These are phyloP conservation scores for Oligia latruncula DNA, from an alignment of 2,888 invertebrate genomes.

Conservation along the genomic window DNA sequence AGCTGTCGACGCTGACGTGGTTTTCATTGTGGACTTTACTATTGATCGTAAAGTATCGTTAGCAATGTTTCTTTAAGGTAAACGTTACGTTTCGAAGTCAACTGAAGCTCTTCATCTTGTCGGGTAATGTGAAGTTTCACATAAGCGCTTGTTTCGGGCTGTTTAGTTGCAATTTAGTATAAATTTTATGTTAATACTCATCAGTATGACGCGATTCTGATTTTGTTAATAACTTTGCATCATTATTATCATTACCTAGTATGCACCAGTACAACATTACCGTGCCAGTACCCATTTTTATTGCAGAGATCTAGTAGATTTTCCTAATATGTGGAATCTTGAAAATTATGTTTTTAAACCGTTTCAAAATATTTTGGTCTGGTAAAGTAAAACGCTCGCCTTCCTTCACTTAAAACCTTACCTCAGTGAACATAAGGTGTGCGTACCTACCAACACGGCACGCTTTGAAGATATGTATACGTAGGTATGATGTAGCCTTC, in stretches of 20 bases:
- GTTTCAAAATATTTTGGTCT: neutral
- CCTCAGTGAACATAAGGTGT: neutral
- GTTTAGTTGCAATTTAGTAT: constrained; percentile 9
- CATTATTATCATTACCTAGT: neutral
- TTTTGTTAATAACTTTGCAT: neutral
- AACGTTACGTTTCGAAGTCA: constrained; percentile 57
- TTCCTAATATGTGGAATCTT: neutral
- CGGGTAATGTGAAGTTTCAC: constrained; percentile 13
- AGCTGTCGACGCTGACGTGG: constrained; percentile 78
- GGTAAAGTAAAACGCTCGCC: neutral
- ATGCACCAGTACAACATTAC: neutral
- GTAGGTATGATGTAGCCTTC: constrained; percentile 8
- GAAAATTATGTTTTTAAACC: neutral
- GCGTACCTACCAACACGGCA: neutral
- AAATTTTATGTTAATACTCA: neutral
- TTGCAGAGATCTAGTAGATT: neutral
- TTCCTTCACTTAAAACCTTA: neutral
- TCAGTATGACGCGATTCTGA: neutral
- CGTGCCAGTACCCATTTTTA: neutral
- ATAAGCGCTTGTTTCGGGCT: constrained; percentile 18
- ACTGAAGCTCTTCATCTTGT: constrained; percentile 52
- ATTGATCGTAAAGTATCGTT: constrained; percentile 82
- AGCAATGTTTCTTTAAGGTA: constrained; percentile 72
- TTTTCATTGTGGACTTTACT: constrained; percentile 82
- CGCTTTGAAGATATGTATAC: neutral